Conservation (phyloP, 2,888 invertebrate genomes). For the Abscondita cerata region DNA sequence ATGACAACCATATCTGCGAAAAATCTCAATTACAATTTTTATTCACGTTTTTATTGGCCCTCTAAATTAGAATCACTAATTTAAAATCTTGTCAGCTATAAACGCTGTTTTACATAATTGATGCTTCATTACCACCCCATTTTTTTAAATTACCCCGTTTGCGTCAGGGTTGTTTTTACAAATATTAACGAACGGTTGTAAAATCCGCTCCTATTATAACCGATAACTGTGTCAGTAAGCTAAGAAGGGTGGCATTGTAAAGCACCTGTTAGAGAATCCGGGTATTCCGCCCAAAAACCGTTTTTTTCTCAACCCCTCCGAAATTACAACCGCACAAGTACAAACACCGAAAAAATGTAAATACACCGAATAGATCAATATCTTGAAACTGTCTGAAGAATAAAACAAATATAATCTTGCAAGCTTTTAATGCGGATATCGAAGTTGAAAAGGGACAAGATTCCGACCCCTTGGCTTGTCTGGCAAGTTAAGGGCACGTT, state of each 20-base stretch:
- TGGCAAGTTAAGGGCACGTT: slow-evolving; percentile 33
- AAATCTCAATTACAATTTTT: too few species aligned
- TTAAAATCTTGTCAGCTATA: too few species aligned
- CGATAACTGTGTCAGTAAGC: slow-evolving; percentile 33
- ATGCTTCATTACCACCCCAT: too few species aligned
- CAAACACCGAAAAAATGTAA: too few species aligned
- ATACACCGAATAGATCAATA: slow-evolving; percentile 1
- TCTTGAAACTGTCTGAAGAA: slow-evolving; percentile 4
- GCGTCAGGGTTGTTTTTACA: too few species aligned
- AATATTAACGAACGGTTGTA: slow-evolving; percentile 7
- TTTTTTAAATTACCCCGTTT: too few species aligned
- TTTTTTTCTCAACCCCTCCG: background rate
- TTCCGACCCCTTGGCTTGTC: slow-evolving; percentile 36
- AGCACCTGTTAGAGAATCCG: slow-evolving; percentile 33
- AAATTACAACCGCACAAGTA: background rate
- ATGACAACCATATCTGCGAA: slow-evolving; percentile 19
- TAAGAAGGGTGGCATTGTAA: slow-evolving; percentile 27
- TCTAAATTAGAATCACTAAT: too few species aligned
- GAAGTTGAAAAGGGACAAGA: slow-evolving; percentile 22
- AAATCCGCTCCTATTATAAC: slow-evolving; percentile 9
- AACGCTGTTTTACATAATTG: too few species aligned
- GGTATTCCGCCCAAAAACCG: slow-evolving; percentile 16
- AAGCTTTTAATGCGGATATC: slow-evolving; percentile 29
- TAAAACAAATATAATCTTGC: slow-evolving; percentile 30
- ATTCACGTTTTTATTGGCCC: too few species aligned